Base-by-base conservation (phyloP, 2,888 invertebrate species). In the Pilophorus perplexus region DNA sequence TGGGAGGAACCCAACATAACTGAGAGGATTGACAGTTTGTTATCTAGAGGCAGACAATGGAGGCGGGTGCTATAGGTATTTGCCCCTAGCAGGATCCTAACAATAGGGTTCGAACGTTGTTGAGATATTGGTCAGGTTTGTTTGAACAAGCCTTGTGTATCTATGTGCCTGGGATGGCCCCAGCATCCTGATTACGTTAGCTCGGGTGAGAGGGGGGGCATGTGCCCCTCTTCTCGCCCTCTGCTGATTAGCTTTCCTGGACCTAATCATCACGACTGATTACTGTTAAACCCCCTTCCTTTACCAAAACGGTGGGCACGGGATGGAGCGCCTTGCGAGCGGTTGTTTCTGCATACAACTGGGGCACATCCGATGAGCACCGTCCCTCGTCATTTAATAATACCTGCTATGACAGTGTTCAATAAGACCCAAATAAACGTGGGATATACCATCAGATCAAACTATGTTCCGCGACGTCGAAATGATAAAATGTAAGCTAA, bases 41-140 rank as follows among this genome's bases (percentile, higher is more conserved):
- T 62, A 62, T 62, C 62, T 62, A 33, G 48, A 62, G 46, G 46
- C 62, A 6, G 62, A 44, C 46, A 62, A 62, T 40, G 25, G 46
- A 44, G 62, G 62, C 33, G 62, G 18, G n/a, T 8, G 48, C 38
- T 55, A 65, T 44, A 52, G 57, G 66, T 66, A 66, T 66, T 66
- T 66, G 66, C 57, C 66, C 37, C 46, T 25, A 23, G 20, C 44
- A 37, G 27, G 5, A 20, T n/a, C 18, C 66, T 44, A 46, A 46
- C 66, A 57, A 55, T 54, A 28, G 66, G 50, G 46, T 48, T 55
- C 57, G 33, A 42, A 28, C 66, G 40, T 66, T 66, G 66, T 66
- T 66, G 66, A 66, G 66, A 66, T 66, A 66, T 66, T 66, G 66
- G 66, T 66, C 66, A 66, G 66, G 37, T 40, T 48, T 66, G 66